Evolutionary conservation across 2,113 vertebrate species (phyloP), one percentile per base, ranked within the genome.

Genomic region (Oostethus manadensis): DNA sequence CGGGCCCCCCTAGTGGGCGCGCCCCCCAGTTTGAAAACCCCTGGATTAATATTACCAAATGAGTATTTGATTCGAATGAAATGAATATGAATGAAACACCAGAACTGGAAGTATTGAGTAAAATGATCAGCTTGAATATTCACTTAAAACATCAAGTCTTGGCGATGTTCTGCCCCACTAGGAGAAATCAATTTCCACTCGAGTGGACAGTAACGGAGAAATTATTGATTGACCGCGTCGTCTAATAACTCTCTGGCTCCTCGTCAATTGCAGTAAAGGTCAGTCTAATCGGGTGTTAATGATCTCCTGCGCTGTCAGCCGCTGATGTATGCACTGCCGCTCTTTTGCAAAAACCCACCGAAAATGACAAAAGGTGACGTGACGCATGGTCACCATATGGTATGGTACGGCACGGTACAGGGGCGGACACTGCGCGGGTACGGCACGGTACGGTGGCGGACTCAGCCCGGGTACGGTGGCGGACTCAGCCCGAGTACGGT

Each of bases 251-350:
- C 8, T 21, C 59, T 13, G 17, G 42, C 47, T 49, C 51, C 51
- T 44, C 29, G 44, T 66, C 49, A 29, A 51, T 51, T 50, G 43
- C 43, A 48, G 61, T 35, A 74, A 74, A 73, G 64, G 55, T 62
- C 66, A 18, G n/a, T 8, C 6, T 22, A 18, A 55, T 60, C 35
- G 51, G 26, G n/a, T 29, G 49, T 65, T 50, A 64, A 57, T 59
- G 23, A 64, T 29, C 29, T 26, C 21, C 45, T 1, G 44, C 38
- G 51, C 47, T 38, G 17, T 17, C 7, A 8, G 51, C 33, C 0
- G 29, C 43, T 22, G 53, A 54, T 38, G 10, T 51, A 15, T 23
- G 3, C 21, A 8, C 0, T 49, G 53, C 50, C 14, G 4, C 8
- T 7, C 22, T 45, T 20, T 22, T 4, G 21, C 35, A n/a, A 3